Evolutionary conservation across 2,888 invertebrate genomes (phyloP).

Genomic region (Entomobrya proxima): DNA sequence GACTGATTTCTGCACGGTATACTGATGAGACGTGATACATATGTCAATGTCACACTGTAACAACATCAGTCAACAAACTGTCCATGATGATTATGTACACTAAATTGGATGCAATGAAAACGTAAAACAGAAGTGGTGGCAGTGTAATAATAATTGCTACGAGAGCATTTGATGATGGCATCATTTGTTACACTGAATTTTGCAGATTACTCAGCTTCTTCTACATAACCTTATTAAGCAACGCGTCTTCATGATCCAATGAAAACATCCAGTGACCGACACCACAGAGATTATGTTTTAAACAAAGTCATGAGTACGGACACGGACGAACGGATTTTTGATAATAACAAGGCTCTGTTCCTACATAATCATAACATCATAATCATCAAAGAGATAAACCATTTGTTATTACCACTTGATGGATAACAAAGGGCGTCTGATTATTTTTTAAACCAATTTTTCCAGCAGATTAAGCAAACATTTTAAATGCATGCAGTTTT

Average conservation of each 20-base stretch:
- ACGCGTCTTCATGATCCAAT: not conserved
- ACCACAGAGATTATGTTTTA: slow-evolving; percentile 15
- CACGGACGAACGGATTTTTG: not conserved
- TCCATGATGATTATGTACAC: not conserved
- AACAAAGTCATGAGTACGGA: slow-evolving; percentile 15
- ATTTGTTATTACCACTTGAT: not conserved
- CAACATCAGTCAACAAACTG: slow-evolving; percentile 26
- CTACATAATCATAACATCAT: not conserved
- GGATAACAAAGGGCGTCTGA: slow-evolving; percentile 11
- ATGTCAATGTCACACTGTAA: slow-evolving; percentile 39
- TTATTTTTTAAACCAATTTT: not conserved
- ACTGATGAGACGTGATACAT: not conserved
- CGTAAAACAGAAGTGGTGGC: not conserved
- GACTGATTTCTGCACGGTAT: not conserved
- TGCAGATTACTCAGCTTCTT: not conserved
- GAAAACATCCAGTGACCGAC: not conserved
- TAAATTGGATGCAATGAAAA: not conserved
- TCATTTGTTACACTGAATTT: not conserved
- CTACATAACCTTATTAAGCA: not conserved
- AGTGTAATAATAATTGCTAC: not conserved
- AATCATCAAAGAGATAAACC: not conserved
- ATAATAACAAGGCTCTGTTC: not conserved
- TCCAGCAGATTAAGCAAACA: not conserved
- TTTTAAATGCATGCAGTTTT: not conserved
- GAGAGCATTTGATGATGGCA: not conserved